Conservation (phyloP, 2,888 invertebrate species). For the Drosophila koepferae region DNA sequence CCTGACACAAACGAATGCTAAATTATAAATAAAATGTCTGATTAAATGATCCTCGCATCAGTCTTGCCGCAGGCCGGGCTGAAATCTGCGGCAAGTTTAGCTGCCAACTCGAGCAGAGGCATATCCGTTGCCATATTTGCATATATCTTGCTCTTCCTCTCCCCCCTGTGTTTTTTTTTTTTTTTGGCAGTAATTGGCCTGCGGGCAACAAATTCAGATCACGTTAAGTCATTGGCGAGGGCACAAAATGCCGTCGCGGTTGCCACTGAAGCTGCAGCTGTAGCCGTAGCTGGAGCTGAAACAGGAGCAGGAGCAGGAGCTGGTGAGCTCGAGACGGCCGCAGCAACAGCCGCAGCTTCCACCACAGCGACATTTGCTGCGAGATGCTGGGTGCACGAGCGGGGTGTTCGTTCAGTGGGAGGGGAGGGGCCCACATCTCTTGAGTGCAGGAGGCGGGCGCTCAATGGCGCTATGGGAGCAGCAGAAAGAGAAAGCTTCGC, state of each 20-base stretch:
- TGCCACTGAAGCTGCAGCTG: conserved; percentile 29
- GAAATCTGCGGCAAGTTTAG: conserved; percentile 16
- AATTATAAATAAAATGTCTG: conserved; percentile 10
- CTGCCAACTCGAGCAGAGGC: conserved; percentile 24
- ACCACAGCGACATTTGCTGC: conserved; percentile 43
- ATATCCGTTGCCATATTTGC: conserved; percentile 59
- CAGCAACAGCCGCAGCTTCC: conserved; percentile 51
- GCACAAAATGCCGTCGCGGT: conserved; percentile 71
- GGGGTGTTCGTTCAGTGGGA: too few relatives aligned
- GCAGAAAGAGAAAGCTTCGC: conserved; percentile 51
- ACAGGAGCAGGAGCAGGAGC: not conserved
- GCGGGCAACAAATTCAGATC: conserved; percentile 81
- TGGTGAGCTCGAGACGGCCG: conserved; percentile 25
- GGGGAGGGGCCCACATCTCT: conserved; percentile 23
- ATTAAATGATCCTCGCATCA: conserved; percentile 12
- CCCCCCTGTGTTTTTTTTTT: not conserved
- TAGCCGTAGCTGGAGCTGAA: not conserved
- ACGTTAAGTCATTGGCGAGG: conserved; percentile 74
- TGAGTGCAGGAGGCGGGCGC: conserved; percentile 57
- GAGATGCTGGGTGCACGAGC: conserved; percentile 21
- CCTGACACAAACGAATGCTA: not conserved
- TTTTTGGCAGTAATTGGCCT: conserved; percentile 76
- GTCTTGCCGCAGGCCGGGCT: conserved; percentile 2
- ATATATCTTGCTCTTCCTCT: conserved; percentile 21
- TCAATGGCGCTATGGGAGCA: conserved; percentile 54